A percentile compares a stretch with the other conserved stretches of the same genome.
Conservation (phyloP, 2,113 vertebrate species). For the Ptychochromis oligacanthus region DNA sequence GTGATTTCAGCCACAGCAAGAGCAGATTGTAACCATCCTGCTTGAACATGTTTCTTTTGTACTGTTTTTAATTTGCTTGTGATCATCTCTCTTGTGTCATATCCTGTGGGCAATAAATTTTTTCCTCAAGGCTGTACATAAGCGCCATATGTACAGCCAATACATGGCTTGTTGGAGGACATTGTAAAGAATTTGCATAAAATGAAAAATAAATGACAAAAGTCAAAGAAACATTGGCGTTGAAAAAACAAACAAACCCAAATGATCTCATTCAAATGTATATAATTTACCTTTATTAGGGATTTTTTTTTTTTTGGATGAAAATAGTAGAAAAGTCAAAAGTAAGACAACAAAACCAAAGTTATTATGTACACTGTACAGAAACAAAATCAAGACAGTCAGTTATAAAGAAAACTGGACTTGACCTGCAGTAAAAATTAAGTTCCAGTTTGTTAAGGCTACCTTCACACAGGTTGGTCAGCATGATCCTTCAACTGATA, state of each 20-base stretch:
- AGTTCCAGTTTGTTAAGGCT: conserved; percentile 56
- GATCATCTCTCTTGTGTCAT: conserved; percentile 52
- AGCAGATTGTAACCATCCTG: conserved; percentile 33
- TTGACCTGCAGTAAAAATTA: conserved; percentile 39
- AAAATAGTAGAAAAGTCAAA: conserved; percentile 56
- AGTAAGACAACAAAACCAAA: conserved; percentile 26
- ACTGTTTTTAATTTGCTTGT: conserved; percentile 46
- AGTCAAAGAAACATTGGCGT: not conserved
- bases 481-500: conserved; percentile 31
- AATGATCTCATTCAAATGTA: conserved; percentile 15
- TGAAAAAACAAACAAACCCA: not conserved
- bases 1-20: conserved; percentile 29
- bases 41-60: conserved; percentile 49
- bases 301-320: conserved; percentile 12
- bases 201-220: not conserved
- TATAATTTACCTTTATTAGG: conserved; percentile 67
- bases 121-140: conserved; percentile 39
- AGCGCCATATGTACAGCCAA: not conserved
- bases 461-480: conserved; percentile 59
- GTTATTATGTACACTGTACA: conserved; percentile 70
- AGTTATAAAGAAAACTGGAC: conserved; percentile 34
- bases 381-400: conserved; percentile 37
- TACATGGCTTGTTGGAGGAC: not conserved
- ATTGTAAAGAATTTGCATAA: not conserved
- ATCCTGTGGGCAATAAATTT: conserved; percentile 72